phyloP scores from a whole-genome alignment of 2,888 invertebrate species.

The Clivina fossor region DNA sequence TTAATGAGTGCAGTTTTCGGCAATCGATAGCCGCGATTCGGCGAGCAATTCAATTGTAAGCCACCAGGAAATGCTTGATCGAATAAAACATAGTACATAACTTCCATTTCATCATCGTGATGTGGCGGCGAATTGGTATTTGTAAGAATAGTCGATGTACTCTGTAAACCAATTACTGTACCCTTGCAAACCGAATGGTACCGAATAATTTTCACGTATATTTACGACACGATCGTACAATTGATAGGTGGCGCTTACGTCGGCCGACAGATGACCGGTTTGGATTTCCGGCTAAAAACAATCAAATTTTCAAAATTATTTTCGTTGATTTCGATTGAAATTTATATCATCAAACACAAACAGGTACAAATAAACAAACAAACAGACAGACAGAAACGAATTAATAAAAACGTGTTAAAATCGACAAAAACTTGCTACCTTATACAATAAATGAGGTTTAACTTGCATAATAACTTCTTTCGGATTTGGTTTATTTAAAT shows the following conservation, averaged over 20 bases:
- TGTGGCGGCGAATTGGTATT: no score
- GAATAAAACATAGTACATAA: constrained; percentile 77
- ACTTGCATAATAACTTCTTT: constrained; percentile 71
- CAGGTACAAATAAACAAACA: no score
- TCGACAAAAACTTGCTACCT: no score
- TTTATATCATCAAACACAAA: no score
- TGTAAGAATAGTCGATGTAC: constrained; percentile 39
- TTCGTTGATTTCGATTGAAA: no score
- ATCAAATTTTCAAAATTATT: no score
- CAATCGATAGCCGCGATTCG: constrained; percentile 58
- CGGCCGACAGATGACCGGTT: constrained; percentile 62
- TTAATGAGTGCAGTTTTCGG: constrained; percentile 60
- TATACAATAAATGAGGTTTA: constrained; percentile 75
- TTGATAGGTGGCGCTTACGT: constrained; percentile 64
- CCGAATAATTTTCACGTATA: constrained; percentile 70
- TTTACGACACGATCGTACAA: constrained; percentile 86
- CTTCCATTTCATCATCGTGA: constrained; percentile 59
- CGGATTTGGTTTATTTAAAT: constrained; percentile 40
- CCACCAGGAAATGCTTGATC: constrained; percentile 76
- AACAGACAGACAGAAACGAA: no score
- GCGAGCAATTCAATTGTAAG: constrained; percentile 55
- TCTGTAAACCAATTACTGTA: constrained; percentile 74
- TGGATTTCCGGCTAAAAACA: constrained; percentile 52
- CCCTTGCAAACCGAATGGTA: constrained; percentile 83
- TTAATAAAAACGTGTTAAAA: no score